phyloP scores from a whole-genome alignment of 2,113 vertebrate species.

The Rutilus rutilus region DNA sequence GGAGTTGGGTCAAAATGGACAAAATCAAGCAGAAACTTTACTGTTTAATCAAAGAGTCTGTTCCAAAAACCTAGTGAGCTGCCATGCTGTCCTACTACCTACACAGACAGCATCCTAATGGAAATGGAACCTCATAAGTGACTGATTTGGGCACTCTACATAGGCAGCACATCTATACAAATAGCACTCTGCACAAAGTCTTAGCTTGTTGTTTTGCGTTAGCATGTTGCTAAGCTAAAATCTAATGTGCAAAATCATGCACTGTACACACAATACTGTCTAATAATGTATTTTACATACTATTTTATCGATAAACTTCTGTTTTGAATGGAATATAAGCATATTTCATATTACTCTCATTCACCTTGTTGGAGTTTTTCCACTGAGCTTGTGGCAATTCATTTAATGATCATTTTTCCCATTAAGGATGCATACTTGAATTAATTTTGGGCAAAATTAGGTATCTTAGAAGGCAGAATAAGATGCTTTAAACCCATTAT shows the following conservation, averaged over 20 bases:
- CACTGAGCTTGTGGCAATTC: neutral
- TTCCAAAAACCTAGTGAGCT: slow-evolving; percentile 26
- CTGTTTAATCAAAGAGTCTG: slow-evolving; percentile 50
- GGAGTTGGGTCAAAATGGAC: slow-evolving; percentile 36
- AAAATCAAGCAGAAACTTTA: slow-evolving; percentile 46
- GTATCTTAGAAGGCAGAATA: neutral
- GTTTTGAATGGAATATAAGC: neutral
- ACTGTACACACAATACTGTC: too few relatives aligned
- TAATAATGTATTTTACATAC: too few relatives aligned
- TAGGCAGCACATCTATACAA: neutral
- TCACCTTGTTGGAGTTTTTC: neutral
- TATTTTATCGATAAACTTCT: neutral
- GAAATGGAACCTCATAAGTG: neutral
- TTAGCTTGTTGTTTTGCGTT: neutral
- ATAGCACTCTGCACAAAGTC: neutral
- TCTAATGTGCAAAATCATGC: neutral
- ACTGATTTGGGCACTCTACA: neutral
- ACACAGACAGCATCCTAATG: neutral
- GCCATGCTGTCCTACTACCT: neutral
- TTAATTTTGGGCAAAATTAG: neutral
- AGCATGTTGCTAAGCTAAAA: neutral
- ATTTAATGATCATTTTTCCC: neutral
- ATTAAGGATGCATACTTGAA: neutral
- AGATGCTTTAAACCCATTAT: neutral
- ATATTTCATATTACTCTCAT: neutral